Base-by-base conservation (phyloP, 2,113 vertebrate species). In the Dromas ardeola region DNA sequence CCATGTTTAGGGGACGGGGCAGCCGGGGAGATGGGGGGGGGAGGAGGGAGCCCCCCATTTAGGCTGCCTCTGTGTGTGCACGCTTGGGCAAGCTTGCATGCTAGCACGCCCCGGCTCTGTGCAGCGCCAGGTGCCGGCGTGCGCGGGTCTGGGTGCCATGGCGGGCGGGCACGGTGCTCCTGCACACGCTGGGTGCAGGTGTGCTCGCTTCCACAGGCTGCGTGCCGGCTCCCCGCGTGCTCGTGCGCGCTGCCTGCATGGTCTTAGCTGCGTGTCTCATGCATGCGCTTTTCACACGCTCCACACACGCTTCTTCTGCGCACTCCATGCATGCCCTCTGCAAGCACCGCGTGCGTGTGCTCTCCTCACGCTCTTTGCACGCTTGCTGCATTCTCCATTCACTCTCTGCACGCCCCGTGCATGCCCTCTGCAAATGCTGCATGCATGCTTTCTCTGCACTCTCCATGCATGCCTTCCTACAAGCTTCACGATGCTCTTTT, bases 241-340 rank as follows among this genome's bases (percentile, higher is more conserved):
- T 8, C 5, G 2, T 17, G 67, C 61, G 5, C 0, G 0, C 32
- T 16, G 40, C 2, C 5, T 4, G 25, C 18, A 0, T 0, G 2
- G 14, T 6, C 36, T 10, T 15, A 9, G n/a, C 73, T 5, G 61
- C 36, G 2, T 1, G 23, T 71, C 19, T 6, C 2, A 4, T 49
- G 49, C 49, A 9, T 0, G 1, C 32, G 38, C 74, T 38, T 27
- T 11, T 32, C 58, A 6, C 62, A 4, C 2, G 10, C 26, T 15
- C 30, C 8, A 1, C 1, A 13, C 45, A 8, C 16, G 1, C 18
- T 61, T 40, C 23, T 47, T 26, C 26, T 11, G 4, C 18, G 0
- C 0, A 30, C 65, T 62, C n/a, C 9, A 9, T 22, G 82, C 38
- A 4, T 6, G 43, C 21, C 16, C 38, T 0, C 16, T 21, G 61